phyloP scores from a whole-genome alignment of 2,113 vertebrate species.

The Willisornis vidua region DNA sequence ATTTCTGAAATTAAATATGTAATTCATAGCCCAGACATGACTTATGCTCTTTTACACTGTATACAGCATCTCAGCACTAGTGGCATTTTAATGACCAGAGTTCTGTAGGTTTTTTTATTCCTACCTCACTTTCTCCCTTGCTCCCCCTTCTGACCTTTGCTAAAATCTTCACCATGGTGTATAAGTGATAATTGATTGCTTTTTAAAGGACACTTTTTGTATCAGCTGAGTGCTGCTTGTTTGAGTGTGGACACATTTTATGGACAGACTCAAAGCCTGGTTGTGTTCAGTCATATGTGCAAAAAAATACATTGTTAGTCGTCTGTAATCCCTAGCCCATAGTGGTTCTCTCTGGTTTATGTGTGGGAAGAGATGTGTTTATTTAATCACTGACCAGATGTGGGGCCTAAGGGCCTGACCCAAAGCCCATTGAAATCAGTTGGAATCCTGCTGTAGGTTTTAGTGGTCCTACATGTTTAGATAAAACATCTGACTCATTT shows the following conservation, averaged over 20 bases:
- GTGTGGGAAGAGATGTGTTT: neutral
- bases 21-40: neutral
- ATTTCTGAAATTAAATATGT: neutral
- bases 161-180: neutral
- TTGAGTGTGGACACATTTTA: neutral
- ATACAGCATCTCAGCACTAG: neutral
- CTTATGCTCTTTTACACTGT: neutral
- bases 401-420: neutral
- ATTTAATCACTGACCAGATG: slow-evolving; percentile 29
- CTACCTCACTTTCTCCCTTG: neutral
- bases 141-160: neutral
- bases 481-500: neutral
- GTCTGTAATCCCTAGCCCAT: neutral
- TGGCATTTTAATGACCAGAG: neutral
- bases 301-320: neutral
- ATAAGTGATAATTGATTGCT: slow-evolving; percentile 12
- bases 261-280: neutral
- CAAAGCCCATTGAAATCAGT: slow-evolving; percentile 13
- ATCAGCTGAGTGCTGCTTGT: neutral
- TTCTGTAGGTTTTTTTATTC: neutral
- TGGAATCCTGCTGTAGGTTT: neutral
- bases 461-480: neutral
- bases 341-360: neutral
- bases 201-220: neutral
- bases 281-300: neutral